Conservation (phyloP, 2,888 invertebrate species). For the Limnephilus auricula region DNA sequence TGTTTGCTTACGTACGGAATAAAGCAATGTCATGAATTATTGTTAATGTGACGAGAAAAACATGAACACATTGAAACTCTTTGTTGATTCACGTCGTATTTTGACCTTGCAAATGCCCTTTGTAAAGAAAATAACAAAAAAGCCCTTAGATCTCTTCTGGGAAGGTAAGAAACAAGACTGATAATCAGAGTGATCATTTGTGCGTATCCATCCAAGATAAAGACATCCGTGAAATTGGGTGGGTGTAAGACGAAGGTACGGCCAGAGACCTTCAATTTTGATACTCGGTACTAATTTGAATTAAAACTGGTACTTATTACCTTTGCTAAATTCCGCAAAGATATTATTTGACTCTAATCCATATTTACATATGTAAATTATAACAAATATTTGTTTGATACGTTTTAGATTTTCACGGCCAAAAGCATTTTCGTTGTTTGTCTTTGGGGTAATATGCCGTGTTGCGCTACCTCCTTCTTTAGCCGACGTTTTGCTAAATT, state of each 20-base stretch:
- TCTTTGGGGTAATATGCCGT: too few species aligned
- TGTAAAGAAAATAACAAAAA: background rate
- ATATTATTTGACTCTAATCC: too few species aligned
- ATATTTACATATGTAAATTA: too few species aligned
- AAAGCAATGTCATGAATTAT: background rate
- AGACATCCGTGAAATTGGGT: background rate
- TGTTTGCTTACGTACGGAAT: background rate
- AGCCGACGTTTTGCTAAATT: background rate
- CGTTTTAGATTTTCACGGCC: too few species aligned
- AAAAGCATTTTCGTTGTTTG: too few species aligned
- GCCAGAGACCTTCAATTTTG: background rate
- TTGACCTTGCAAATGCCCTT: too few species aligned
- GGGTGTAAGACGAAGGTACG: background rate
- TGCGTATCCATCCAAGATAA: background rate
- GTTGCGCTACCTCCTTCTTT: too few species aligned
- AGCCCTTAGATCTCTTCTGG: background rate
- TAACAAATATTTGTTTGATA: too few species aligned
- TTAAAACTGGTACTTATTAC: background rate
- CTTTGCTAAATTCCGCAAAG: background rate
- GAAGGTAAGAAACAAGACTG: background rate
- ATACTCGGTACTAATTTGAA: background rate
- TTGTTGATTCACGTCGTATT: background rate
- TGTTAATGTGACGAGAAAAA: background rate
- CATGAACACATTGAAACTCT: background rate
- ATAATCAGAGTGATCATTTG: background rate